These are phyloP conservation scores for Thunnus thynnus DNA, from an alignment of 2,113 vertebrate genomes.

Conservation along the genomic window DNA sequence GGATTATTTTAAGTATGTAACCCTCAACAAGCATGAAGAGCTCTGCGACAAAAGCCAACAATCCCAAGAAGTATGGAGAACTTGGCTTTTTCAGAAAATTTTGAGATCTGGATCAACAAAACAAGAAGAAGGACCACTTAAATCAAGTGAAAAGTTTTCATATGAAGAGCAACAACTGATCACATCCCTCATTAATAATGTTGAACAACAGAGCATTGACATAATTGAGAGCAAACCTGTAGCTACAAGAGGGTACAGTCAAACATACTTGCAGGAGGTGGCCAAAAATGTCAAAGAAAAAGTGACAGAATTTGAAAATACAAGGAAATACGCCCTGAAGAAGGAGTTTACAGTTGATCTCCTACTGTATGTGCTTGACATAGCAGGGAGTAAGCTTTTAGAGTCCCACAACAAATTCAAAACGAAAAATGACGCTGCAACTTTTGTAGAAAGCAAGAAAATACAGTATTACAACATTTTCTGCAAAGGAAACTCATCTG, in stretches of 20 bases:
- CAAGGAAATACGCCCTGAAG: slow-evolving; percentile 28
- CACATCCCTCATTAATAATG: neutral
- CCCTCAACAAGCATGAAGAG: neutral
- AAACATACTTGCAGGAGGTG: slow-evolving; percentile 67
- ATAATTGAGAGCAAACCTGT: neutral
- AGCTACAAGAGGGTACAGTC: slow-evolving; percentile 11
- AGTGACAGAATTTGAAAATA: slow-evolving; percentile 8
- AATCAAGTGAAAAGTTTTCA: neutral
- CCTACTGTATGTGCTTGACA: slow-evolving; percentile 69
- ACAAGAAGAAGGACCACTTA: no score
- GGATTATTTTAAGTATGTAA: slow-evolving; percentile 23
- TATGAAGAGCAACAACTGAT: slow-evolving; percentile 5
- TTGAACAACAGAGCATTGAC: neutral
- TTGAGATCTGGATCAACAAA: no score
- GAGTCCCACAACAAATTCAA: slow-evolving; percentile 69
- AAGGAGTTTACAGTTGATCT: slow-evolving; percentile 68
- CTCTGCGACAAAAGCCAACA: no score
- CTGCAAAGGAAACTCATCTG: slow-evolving; percentile 77
- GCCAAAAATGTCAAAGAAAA: slow-evolving; percentile 36
- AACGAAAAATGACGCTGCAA: slow-evolving; percentile 65
- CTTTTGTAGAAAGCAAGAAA: slow-evolving; percentile 76
- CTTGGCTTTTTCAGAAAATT: no score
- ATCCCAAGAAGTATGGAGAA: no score
- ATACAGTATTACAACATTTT: slow-evolving; percentile 78
- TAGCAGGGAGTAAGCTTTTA: slow-evolving; percentile 56